phyloP scores from a whole-genome alignment of 1,140 invertebrate genomes.

The Saccostrea echinata region DNA sequence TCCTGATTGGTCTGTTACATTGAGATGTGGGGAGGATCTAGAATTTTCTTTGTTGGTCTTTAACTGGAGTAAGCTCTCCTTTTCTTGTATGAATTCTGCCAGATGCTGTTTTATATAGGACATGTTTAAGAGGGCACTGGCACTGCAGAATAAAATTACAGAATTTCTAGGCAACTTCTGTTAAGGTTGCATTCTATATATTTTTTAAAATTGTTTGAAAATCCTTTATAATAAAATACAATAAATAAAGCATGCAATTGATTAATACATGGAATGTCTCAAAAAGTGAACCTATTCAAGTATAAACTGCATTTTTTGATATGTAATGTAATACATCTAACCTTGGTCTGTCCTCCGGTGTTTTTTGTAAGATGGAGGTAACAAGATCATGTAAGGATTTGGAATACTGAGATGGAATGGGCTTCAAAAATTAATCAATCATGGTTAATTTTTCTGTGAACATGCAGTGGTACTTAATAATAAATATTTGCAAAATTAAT shows the following conservation, averaged over 20 bases:
- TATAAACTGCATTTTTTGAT: no score
- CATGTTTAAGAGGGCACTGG: constrained; percentile 73
- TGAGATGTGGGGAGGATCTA: constrained; percentile 32
- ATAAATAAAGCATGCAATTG: no score
- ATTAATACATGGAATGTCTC: no score
- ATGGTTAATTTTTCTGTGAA: background rate
- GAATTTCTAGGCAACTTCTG: background rate
- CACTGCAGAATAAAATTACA: constrained; percentile 65
- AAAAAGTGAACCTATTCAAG: no score
- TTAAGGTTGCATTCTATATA: no score
- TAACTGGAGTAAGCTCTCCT: constrained; percentile 72
- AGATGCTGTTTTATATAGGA: constrained; percentile 72
- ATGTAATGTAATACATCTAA: constrained; percentile 45
- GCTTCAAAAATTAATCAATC: constrained; percentile 46
- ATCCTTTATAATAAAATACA: no score
- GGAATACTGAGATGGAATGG: constrained; percentile 70
- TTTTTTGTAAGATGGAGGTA: constrained; percentile 68
- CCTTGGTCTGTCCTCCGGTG: constrained; percentile 77
- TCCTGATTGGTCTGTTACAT: background rate
- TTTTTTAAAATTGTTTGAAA: no score
- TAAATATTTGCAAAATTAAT: no score
- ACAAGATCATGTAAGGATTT: constrained; percentile 67
- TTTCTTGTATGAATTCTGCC: constrained; percentile 73
- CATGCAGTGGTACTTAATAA: no score
- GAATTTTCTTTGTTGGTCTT: constrained; percentile 54